Evolutionary conservation across 2,797 vertebrate species (phyloP).

Genomic region (Onychomys arenicola): DNA sequence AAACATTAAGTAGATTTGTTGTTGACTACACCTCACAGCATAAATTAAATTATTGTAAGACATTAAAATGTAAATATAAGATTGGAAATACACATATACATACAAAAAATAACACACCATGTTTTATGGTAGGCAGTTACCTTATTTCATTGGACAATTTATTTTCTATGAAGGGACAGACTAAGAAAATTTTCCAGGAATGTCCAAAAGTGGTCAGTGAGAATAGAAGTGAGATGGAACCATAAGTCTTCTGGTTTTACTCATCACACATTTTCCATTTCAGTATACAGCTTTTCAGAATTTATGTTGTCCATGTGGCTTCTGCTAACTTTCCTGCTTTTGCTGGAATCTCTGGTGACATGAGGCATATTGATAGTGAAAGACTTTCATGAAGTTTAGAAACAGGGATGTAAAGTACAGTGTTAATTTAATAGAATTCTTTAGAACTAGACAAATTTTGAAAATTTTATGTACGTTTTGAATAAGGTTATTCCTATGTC

Average conservation of each 20-base stretch:
- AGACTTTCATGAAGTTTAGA: not conserved
- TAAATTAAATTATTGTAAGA: not conserved
- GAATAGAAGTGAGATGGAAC: not conserved
- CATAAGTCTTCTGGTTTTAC: not conserved
- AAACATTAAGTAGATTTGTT: constrained; percentile 1
- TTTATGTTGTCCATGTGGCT: not conserved
- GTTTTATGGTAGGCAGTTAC: not conserved
- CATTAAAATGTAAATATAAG: constrained; percentile 1
- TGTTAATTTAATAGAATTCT: constrained; percentile 2
- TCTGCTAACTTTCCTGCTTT: not conserved
- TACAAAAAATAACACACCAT: not conserved
- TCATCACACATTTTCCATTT: not conserved
- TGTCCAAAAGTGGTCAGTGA: not conserved
- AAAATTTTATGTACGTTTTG: constrained; percentile 10
- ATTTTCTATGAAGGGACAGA: not conserved
- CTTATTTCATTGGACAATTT: constrained; percentile 11
- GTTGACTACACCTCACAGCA: not conserved
- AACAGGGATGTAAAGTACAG: not conserved
- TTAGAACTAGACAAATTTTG: constrained; percentile 19
- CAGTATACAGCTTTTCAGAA: not conserved
- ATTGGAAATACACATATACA: not conserved
- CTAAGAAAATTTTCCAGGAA: not conserved
- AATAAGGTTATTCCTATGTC: not conserved
- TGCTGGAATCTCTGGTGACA: not conserved
- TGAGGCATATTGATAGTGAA: not conserved